Evolutionary conservation across 2,888 invertebrate species (phyloP).

Genomic region (Linyphia triangularis): DNA sequence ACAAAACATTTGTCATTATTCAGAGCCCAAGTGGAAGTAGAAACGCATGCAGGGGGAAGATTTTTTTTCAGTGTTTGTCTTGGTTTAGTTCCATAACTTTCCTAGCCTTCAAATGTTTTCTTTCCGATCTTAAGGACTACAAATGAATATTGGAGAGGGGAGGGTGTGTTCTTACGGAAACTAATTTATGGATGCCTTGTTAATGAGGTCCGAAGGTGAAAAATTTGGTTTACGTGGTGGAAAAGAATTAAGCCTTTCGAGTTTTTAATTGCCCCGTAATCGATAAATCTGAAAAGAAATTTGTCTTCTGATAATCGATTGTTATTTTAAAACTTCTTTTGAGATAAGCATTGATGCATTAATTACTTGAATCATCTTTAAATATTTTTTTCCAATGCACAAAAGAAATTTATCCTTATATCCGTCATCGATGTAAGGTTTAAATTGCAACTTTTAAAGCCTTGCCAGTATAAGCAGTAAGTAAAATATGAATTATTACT

Average conservation of each 20-base stretch:
- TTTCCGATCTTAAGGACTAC: background rate
- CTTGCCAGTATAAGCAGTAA: too few species aligned
- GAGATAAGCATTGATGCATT: background rate
- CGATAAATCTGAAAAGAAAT: conserved; percentile 46
- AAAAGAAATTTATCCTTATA: too few species aligned
- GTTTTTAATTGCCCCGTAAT: conserved; percentile 53
- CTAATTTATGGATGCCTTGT: conserved; percentile 36
- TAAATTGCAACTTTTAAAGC: too few species aligned
- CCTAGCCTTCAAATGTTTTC: background rate
- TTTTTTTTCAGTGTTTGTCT: conserved; percentile 48
- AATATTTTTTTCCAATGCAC: too few species aligned
- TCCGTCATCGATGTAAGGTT: too few species aligned
- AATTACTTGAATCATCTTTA: too few species aligned
- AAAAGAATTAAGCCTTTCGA: conserved; percentile 43
- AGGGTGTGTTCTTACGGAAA: background rate
- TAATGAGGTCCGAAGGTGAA: conserved; percentile 58
- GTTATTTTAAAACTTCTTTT: conserved; percentile 16
- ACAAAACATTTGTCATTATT: conserved; percentile 70
- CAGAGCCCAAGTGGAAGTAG: conserved; percentile 32
- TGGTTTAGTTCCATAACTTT: conserved; percentile 33
- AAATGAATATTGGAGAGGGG: background rate
- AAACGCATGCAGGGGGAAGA: conserved; percentile 21
- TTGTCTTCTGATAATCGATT: conserved; percentile 35
- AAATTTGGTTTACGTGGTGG: conserved; percentile 44
- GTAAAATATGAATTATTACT: too few species aligned